Conservation (phyloP, 2,888 invertebrate species). For the Spialia ferax region DNA sequence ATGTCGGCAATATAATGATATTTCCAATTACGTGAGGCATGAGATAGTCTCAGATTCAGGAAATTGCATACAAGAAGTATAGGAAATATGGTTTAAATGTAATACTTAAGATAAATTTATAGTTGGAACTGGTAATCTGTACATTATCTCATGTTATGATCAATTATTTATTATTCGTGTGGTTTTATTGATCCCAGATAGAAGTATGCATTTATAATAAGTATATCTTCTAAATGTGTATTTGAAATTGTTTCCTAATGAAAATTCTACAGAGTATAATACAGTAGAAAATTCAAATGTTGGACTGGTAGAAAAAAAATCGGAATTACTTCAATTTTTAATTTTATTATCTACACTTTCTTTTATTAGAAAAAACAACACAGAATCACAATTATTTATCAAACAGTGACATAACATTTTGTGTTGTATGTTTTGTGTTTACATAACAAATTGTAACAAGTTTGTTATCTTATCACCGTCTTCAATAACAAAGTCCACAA, state of each 20-base stretch:
- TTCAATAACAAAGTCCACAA: conserved; percentile 62
- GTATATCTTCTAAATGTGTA: too few species aligned
- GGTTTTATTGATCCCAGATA: too few species aligned
- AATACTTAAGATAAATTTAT: conserved; percentile 5
- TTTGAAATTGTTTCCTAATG: too few species aligned
- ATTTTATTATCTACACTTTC: conserved; percentile 57
- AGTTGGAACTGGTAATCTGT: background rate
- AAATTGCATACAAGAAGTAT: conserved; percentile 9
- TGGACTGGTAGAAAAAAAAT: background rate
- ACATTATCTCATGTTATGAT: background rate
- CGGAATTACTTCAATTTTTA: conserved; percentile 9
- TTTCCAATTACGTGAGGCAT: conserved; percentile 11
- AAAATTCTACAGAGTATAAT: background rate
- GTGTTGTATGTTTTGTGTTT: conserved; percentile 57
- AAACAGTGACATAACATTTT: conserved; percentile 50
- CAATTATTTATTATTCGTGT: background rate
- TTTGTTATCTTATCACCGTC: conserved; percentile 59
- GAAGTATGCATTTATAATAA: too few species aligned
- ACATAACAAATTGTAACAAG: conserved; percentile 63
- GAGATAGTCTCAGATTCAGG: background rate
- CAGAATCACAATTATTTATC: conserved; percentile 72
- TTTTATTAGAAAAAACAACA: conserved; percentile 73
- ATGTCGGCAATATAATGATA: background rate
- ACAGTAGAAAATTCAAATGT: background rate
- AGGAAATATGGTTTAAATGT: background rate